A percentile compares a stretch with the other conserved stretches of the same genome.
These are phyloP conservation scores for Phanerotoma sp. DNA, from an alignment of 2,888 invertebrate genomes.

Conservation along the genomic window DNA sequence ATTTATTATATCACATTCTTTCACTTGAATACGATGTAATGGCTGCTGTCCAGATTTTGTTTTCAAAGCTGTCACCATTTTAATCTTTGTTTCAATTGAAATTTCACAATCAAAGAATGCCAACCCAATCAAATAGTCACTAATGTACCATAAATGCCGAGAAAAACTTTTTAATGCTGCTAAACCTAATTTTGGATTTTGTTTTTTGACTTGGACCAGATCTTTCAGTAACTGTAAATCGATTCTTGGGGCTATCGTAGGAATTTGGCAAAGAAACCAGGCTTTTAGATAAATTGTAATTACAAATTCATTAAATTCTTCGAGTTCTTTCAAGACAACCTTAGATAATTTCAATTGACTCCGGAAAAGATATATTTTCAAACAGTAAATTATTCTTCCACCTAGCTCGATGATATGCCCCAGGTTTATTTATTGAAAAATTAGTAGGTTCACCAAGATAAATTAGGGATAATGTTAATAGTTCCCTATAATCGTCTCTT, in stretches of 20 bases:
- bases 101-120: conserved; percentile 1
- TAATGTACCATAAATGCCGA: conserved; percentile 7
- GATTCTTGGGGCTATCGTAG: neutral
- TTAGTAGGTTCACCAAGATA: conserved; percentile 9
- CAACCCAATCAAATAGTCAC: conserved; percentile 5
- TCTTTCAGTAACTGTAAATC: conserved; percentile 2
- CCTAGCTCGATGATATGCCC: conserved; percentile 6
- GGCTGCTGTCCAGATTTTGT: conserved; percentile 1
- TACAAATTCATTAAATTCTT: conserved; percentile 3
- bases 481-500: neutral
- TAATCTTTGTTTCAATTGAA: conserved; percentile 3
- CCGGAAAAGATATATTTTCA: conserved; percentile 9
- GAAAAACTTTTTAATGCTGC: conserved; percentile 5
- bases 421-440: conserved; percentile 7
- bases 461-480: conserved; percentile 5
- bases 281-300: conserved; percentile 3
- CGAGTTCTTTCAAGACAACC: conserved; percentile 3
- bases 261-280: neutral
- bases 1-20: conserved; percentile 1
- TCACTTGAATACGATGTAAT: neutral
- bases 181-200: neutral
- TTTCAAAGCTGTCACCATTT: conserved; percentile 5
- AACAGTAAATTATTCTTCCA: conserved; percentile 11
- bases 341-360: conserved; percentile 8
- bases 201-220: neutral